Evolutionary conservation across 2,888 invertebrate genomes (phyloP).

Genomic region (Drosophila putrida): DNA sequence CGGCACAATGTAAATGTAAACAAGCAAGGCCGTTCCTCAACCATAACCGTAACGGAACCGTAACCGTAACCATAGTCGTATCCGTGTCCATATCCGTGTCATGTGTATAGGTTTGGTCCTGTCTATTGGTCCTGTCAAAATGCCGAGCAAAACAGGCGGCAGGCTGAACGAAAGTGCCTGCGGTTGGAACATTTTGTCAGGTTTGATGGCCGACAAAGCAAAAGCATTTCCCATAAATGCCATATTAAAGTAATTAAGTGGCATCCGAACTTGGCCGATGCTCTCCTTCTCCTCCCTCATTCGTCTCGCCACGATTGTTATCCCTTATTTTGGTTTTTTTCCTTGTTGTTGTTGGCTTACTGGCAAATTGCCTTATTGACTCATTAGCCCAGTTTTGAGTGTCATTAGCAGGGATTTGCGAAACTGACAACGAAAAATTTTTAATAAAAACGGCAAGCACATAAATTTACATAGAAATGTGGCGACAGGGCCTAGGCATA

Average conservation of each 20-base stretch:
- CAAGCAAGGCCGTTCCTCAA: slow-evolving; percentile 28
- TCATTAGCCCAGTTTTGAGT: slow-evolving; percentile 74
- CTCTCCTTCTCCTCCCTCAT: not conserved
- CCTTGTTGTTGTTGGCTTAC: too few species aligned
- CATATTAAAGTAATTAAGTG: slow-evolving; percentile 78
- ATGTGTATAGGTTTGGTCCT: slow-evolving; percentile 6
- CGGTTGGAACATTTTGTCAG: slow-evolving; percentile 9
- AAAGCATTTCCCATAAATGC: slow-evolving; percentile 43
- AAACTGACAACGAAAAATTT: slow-evolving; percentile 43
- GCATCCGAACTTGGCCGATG: slow-evolving; percentile 52
- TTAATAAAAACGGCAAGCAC: slow-evolving; percentile 67
- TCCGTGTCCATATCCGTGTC: slow-evolving; percentile 2
- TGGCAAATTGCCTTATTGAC: slow-evolving; percentile 74
- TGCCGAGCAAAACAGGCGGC: slow-evolving; percentile 8
- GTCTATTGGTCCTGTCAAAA: slow-evolving; percentile 19
- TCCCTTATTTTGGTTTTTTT: slow-evolving; percentile 22
- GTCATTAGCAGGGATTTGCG: slow-evolving; percentile 64
- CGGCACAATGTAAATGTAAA: slow-evolving; percentile 42
- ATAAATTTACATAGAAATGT: slow-evolving; percentile 74
- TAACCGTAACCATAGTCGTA: not conserved
- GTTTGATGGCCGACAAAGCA: slow-evolving; percentile 1
- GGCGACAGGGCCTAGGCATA: slow-evolving; percentile 5
- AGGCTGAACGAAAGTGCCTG: slow-evolving; percentile 11
- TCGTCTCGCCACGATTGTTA: not conserved
- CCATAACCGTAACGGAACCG: not conserved